These are phyloP conservation scores for Hyperoplus immaculatus DNA, from an alignment of 2,797 vertebrate genomes.

Conservation along the genomic window DNA sequence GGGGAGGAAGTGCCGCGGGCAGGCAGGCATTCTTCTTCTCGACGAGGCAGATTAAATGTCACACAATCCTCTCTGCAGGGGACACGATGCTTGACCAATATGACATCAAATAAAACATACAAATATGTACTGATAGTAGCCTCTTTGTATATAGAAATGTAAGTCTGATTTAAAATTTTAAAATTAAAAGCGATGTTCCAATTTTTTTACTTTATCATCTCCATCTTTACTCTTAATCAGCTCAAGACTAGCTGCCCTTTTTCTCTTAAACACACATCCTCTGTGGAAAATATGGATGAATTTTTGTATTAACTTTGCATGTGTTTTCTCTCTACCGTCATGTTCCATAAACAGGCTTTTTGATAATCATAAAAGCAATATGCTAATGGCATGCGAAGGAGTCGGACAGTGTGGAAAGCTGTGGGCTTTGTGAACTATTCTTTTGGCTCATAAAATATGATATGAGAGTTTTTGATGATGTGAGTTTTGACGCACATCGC, in stretches of 20 bases:
- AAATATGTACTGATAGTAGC: constrained; percentile 11
- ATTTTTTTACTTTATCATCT: constrained; percentile 51
- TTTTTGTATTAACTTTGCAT: constrained; percentile 57
- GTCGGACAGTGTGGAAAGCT: constrained; percentile 23
- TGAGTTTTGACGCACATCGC: constrained; percentile 64
- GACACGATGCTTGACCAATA: constrained; percentile 18
- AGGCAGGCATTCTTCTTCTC: constrained; percentile 49
- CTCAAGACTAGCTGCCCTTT: constrained; percentile 31
- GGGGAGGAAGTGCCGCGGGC: constrained; percentile 72
- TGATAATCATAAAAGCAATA: constrained; percentile 69
- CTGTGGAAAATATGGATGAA: constrained; percentile 48
- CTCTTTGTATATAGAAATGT: neutral
- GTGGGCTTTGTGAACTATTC: constrained; percentile 48
- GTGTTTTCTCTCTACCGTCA: constrained; percentile 62
- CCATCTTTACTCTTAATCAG: constrained; percentile 55
- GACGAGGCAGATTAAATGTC: constrained; percentile 61
- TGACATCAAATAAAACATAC: constrained; percentile 28
- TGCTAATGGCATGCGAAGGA: constrained; percentile 55
- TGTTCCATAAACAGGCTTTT: constrained; percentile 67
- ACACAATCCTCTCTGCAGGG: constrained; percentile 40
- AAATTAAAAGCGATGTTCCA: constrained; percentile 42
- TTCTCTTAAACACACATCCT: constrained; percentile 17
- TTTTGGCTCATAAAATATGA: constrained; percentile 33
- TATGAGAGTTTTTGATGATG: constrained; percentile 19
- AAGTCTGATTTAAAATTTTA: constrained; percentile 7